These are phyloP conservation scores for Tangachromis dhanisi DNA, from an alignment of 2,113 vertebrate species.

Conservation along the genomic window DNA sequence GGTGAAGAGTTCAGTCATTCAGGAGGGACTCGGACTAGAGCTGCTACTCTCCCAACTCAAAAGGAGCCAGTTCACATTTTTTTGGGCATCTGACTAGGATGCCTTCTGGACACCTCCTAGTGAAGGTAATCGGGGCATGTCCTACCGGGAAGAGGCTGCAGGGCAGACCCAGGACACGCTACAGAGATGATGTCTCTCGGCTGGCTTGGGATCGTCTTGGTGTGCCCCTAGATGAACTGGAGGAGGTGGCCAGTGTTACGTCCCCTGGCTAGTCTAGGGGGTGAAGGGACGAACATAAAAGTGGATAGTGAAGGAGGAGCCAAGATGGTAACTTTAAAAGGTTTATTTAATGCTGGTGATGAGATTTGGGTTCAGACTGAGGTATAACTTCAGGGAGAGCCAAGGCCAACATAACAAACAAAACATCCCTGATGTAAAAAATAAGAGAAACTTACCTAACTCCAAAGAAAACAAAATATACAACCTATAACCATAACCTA, in stretches of 20 bases:
- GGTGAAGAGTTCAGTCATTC: neutral
- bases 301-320: neutral
- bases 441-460: neutral
- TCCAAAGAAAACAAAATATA: neutral
- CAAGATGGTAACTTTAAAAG: neutral
- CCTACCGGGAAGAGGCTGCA: neutral
- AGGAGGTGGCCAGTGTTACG: neutral
- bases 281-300: neutral
- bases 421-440: neutral
- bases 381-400: neutral
- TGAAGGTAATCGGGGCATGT: neutral
- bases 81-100: neutral
- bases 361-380: neutral
- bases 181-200: neutral
- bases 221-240: neutral
- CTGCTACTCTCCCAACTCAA: neutral
- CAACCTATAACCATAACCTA: neutral
- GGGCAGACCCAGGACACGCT: neutral
- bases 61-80: neutral
- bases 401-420: neutral
- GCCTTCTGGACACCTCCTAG: neutral
- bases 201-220: neutral
- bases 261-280: neutral
- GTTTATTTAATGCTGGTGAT: neutral
- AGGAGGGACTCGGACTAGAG: neutral